A percentile compares a stretch with the other conserved stretches of the same genome.
These are phyloP conservation scores for Drosophila biarmipes DNA, from an alignment of 1,140 invertebrate species.

Conservation along the genomic window DNA sequence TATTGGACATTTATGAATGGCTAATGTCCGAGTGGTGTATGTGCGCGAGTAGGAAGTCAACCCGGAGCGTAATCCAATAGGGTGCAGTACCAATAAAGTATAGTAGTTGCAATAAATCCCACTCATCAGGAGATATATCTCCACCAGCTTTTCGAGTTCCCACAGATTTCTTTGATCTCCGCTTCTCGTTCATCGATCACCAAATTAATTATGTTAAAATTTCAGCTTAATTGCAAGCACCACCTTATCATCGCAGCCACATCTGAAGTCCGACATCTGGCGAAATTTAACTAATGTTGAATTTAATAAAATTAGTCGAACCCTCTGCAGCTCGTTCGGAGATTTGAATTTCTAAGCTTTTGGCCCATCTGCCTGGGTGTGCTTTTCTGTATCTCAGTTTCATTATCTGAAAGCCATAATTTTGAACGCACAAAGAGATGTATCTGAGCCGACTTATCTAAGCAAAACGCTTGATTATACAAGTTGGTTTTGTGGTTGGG, in stretches of 20 bases:
- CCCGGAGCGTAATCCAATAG: slow-evolving; percentile 33
- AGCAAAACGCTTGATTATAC: slow-evolving; percentile 73
- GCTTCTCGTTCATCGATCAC: slow-evolving; percentile 40
- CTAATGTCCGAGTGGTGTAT: slow-evolving; percentile 37
- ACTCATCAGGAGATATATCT: slow-evolving; percentile 1
- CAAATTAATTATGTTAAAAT: slow-evolving; percentile 77
- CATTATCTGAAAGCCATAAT: slow-evolving; percentile 72
- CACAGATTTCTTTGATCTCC: slow-evolving; percentile 30
- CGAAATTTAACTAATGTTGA: slow-evolving; percentile 74
- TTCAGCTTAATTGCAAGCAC: slow-evolving; percentile 64
- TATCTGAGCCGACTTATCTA: slow-evolving; percentile 75
- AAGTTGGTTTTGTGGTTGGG: background rate
- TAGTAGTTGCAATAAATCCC: slow-evolving; percentile 23
- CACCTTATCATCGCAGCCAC: slow-evolving; percentile 34
- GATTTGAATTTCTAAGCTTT: slow-evolving; percentile 61
- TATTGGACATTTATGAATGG: slow-evolving; percentile 60
- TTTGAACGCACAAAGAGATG: slow-evolving; percentile 62
- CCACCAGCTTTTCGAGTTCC: background rate
- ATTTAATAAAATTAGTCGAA: slow-evolving; percentile 78
- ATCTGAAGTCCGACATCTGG: slow-evolving; percentile 45
- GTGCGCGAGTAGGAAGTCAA: slow-evolving; percentile 17
- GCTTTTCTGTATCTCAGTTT: slow-evolving; percentile 58
- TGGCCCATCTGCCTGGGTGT: background rate
- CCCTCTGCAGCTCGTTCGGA: slow-evolving; percentile 26
- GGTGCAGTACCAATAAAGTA: slow-evolving; percentile 15